These are phyloP conservation scores for Apis florea DNA, from an alignment of 1,140 invertebrate genomes.

Conservation along the genomic window DNA sequence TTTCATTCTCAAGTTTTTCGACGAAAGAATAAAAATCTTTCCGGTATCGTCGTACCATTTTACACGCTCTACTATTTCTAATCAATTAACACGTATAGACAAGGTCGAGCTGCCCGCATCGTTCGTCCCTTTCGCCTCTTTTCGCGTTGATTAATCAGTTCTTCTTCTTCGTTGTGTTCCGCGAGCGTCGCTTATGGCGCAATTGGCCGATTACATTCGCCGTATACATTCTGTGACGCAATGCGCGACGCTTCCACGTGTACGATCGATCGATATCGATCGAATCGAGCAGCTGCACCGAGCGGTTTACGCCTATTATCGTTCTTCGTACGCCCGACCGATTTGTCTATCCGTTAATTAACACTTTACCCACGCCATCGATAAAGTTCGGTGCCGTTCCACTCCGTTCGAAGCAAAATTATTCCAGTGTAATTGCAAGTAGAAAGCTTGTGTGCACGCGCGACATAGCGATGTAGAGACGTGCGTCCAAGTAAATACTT, in stretches of 20 bases:
- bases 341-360: constrained; percentile 58
- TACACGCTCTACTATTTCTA: constrained; percentile 23
- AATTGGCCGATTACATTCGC: constrained; percentile 10
- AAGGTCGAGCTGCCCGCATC: constrained; percentile 41
- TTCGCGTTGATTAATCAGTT: constrained; percentile 61
- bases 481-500: no score
- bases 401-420: neutral
- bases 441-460: neutral
- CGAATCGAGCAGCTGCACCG: constrained; percentile 26
- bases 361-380: constrained; percentile 12
- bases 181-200: constrained; percentile 41
- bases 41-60: neutral
- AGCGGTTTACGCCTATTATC: constrained; percentile 7
- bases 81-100: constrained; percentile 30
- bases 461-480: neutral
- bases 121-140: constrained; percentile 30
- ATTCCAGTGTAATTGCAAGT: neutral
- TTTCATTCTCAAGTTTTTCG: no score
- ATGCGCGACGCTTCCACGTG: constrained; percentile 28
- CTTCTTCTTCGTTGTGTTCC: constrained; percentile 42
- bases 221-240: neutral
- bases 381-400: constrained; percentile 2
- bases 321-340: constrained; percentile 18
- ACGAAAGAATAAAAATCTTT: neutral
- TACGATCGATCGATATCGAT: constrained; percentile 13